Evolutionary conservation across 92 coral and sea anemone genomes (phyloP), one percentile per base, ranked within the genome.

Genomic region (Muricea muricata): DNA sequence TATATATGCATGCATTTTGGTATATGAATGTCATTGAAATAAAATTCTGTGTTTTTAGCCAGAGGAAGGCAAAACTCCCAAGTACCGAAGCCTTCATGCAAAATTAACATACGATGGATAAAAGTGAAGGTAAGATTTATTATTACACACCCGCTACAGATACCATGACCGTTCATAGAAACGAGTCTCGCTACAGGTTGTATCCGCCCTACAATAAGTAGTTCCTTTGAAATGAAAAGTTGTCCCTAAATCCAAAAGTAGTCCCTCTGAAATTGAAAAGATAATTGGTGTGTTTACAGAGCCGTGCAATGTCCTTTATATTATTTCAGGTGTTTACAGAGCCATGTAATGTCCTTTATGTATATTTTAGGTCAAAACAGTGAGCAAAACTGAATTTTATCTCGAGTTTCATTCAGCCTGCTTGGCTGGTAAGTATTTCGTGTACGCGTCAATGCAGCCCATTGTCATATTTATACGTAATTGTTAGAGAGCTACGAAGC

Each of bases 351-450:
- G 17, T 7, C 58, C 8, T 50, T 50, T 50, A 42, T 65, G 57
- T 41, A 20, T 12, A 25, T 23, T 73, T 3, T 81, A 96, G 99
- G 89, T 96, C 69, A 92, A 88, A 85, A 96, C 99, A 39, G 90
- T 88, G 91, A 96, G 98, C 89, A 96, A 88, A 83, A 90, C 99
- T 10, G 92, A 92, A 65, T 96, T 92, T 71, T 89, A 88, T 54
- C 71, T 96, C 47, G 99, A 96, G 81, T 93, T 96, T 76, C 94
- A 93, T 86, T 96, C 99, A 48, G 82, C 88, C 17, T 96, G 99
- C 75, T 82, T 94, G 61, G 98, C 91, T 81, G 87, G 98, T 94
- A 93, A 85, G 89, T 78, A 56, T 48, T 15, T 2, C 15, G 14
- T 9, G 15, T 9, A 45, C 50, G 15, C 15, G 45, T 39, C 50